Base-by-base conservation (phyloP, 2,888 invertebrate genomes). In the Sinotaia quadrata region DNA sequence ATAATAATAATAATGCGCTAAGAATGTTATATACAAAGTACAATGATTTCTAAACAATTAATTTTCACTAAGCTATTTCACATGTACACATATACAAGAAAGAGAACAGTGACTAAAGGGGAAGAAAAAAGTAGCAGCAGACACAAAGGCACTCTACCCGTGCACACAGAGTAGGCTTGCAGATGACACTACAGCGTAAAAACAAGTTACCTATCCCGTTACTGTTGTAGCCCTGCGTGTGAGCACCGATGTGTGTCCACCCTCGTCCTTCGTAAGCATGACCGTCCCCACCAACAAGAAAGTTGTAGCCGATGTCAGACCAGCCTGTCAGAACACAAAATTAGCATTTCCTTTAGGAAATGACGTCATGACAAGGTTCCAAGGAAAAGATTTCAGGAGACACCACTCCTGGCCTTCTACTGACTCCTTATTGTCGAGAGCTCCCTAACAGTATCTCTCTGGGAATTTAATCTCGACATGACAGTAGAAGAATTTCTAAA, bases 201-300 rank as follows among this genome's bases (percentile, higher is more conserved):
- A 18, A 47, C 18, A 1, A 69, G 70, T 37, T 71, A 79, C 79
- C 79, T 27, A 78, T 67, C 0, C 79, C 79, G 2, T 72, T 73
- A 41, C 61, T 86, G 93, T 94, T 88, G 92, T 93, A 62, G 5
- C 75, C 73, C 0, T 90, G 90, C 0, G 93, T 91, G 80, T 94
- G 94, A 0, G 94, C 92, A 0, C 94, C 94, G 52, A 91, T 89
- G 68, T 87, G 86, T 74, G 92, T 91, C 94, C 94, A 95, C 1
- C 93, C 93, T 7, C 94, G 91, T 0, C 93, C 94, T 76, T 91
- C 91, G 84, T 94, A 94, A 0, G 92, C 92, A 18, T 91, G 91
- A 0, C 94, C 94, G 82, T 94, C 94, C 4, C 94, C 94, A 0
- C 94, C 94, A 1, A 94, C 91, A 2, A 94, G 87, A 78, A 94